Evolutionary conservation across 2,797 vertebrate species (phyloP), one percentile per base, ranked within the genome.

Genomic region (Peromyscus eremicus): DNA sequence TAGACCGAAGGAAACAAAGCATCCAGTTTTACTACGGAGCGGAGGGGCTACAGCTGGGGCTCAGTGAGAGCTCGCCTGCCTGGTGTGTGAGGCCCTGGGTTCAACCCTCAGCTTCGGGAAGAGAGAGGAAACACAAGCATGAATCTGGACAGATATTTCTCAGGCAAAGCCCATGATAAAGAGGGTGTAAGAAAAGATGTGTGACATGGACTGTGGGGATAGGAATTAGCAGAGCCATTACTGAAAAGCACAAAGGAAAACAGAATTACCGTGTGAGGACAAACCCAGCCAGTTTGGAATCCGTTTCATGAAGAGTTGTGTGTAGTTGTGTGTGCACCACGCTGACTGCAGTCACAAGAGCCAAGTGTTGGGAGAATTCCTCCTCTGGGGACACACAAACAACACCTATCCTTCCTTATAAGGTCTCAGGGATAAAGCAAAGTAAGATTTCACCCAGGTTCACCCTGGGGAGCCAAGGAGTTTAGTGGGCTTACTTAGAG

Each of bases 1-100:
- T 64, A 7, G 40, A 2, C 29, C 13, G 82, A 43, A 43, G 37
- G 14, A 32, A 32, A 13, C 10, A 46, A 37, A 86, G 27, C 27
- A 5, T 8, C 21, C 6, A 2, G 7, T 5, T 16, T 64, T 32
- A 29, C 40, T 40, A 14, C n/a, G 0, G 7, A 29, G n/a, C 55
- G 60, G 57, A n/a, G 62, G 16, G 8, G 16, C 3, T 9, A 14
- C 13, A 55, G 37, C 23, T 40, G 9, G 17, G 68, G n/a, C n/a
- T 73, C 68, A 21, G 13, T 1, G 13, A 25, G 21, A 21, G 14
- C 9, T 3, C 23, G 32, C 37, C 68, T 70, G 66, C 21, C 66
- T 55, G 49, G 34, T n/a, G 5, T 6, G 9, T 0, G 37, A 7
- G 29, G 52, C 2, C 40, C 37, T 6, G 14, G 16, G 34, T 32